phyloP scores from a whole-genome alignment of 2,888 invertebrate genomes.

The Phaedon cochleariae region DNA sequence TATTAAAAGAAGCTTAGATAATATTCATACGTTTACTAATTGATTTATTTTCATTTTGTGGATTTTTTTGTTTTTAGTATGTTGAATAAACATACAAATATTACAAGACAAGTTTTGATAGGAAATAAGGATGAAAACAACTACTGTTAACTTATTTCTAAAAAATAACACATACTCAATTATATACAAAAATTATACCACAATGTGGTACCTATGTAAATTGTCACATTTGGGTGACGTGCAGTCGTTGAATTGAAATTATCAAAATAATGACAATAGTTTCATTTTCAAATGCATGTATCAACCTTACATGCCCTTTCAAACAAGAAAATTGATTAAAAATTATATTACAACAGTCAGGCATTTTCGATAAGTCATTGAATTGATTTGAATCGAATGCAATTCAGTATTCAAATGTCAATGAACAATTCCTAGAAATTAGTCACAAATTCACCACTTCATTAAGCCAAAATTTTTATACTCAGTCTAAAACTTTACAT shows the following conservation, averaged over 20 bases:
- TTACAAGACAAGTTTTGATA: constrained; percentile 36
- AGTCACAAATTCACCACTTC: background rate
- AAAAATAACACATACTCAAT: constrained; percentile 38
- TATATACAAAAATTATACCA: constrained; percentile 42
- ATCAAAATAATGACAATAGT: background rate
- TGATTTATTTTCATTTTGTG: constrained; percentile 15
- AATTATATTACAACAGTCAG: constrained; percentile 1
- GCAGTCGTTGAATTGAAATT: constrained; percentile 8
- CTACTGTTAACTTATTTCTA: constrained; percentile 26
- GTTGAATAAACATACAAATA: constrained; percentile 31
- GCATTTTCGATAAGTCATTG: background rate
- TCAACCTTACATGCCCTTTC: background rate
- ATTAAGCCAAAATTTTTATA: no score
- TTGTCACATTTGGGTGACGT: constrained; percentile 21
- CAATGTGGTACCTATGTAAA: constrained; percentile 30
- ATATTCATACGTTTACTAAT: constrained; percentile 37
- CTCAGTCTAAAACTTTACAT: background rate
- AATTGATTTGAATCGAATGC: background rate
- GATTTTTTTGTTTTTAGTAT: constrained; percentile 24
- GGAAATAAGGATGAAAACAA: constrained; percentile 30
- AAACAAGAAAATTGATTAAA: background rate
- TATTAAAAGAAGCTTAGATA: constrained; percentile 30
- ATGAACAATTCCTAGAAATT: constrained; percentile 1
- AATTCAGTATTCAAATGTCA: background rate
- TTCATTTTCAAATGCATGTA: background rate